Base-by-base conservation (phyloP, 1,140 invertebrate species). In the Sesamia nonagrioides region DNA sequence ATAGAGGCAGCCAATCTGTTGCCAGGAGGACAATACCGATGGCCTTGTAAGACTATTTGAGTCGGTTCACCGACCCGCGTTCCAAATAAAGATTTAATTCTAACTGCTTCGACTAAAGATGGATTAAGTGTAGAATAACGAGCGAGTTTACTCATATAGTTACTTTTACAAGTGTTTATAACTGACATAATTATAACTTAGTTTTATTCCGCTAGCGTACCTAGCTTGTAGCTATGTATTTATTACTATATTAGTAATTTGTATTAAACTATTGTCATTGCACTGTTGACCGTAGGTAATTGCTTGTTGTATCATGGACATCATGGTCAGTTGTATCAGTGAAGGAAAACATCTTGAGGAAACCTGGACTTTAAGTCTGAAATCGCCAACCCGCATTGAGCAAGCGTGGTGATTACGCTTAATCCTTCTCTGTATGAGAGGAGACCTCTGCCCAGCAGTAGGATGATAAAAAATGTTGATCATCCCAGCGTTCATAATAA, bases 71-170 rank as follows among this genome's bases (percentile, higher is more conserved):
- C 83, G 90, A 89, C 88, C 83, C 81, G 58, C 76, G 85, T 82
- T 86, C 88, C 85, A 86, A 89, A 89, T 91, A 85, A 87, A 86
- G 86, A 89, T 82, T 63, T 83, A 88, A 88, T 88, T 86, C 85
- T 81, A 50, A 84, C 37, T 75, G 79, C 83, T 82, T 86, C 78
- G 82, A 81, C 82, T 87, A 88, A 86, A 86, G 80, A 84, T 66
- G 48, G 42, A 76, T 75, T 60, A 75, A 61, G 56, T 56, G 33
- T 75, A 17, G 72, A 61, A 75, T 61, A 75, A 61, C 54, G 33
- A 35, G 15, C 13, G 56, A 61, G 72, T 61, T 61, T 17, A 27
- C 27, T 61, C 13, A 11, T 63, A 8, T 11, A 6, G 42, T 8
- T 66, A 13, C 2, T 13, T 42, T 13, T 5, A 42, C 3, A n/a